Base-by-base conservation (phyloP, 2,888 invertebrate species). In the Ceriagrion tenellum region DNA sequence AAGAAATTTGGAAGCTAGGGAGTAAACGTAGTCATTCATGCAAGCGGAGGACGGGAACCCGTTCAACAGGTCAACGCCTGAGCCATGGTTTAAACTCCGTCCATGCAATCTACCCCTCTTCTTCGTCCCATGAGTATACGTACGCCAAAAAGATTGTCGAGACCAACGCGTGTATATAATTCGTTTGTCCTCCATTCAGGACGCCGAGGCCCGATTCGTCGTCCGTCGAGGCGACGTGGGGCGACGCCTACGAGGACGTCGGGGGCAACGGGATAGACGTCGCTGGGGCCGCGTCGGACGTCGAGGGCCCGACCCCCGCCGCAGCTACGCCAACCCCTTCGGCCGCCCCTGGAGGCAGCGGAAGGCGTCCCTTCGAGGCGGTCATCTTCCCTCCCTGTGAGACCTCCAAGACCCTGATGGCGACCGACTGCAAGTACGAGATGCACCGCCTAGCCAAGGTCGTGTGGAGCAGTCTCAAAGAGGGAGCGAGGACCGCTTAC, bases 301-400 rank as follows among this genome's bases (percentile, higher is more conserved):
- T n/a, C 69, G 8, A 47, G 47, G 47, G 47, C 23, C 59, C 59
- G 23, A 16, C 59, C 18, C 18, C 6, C n/a, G n/a, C n/a, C n/a
- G n/a, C n/a, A n/a, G n/a, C n/a, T 0, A 20, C 20, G n/a, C n/a
- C n/a, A n/a, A n/a, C n/a, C n/a, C n/a, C n/a, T n/a, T n/a, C n/a
- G n/a, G 30, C 30, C 74, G 30, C 30, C n/a, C 74, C 12, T 10
- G 35, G 16, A 18, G 16, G 30, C 30, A 13, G 10, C 81, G 2
- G 10, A 8, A n/a, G 3, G 74, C 35, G 90, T 18, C 56, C 97
- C 47, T 98, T 97, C 96, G 96, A 96, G 1, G 97, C 97, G 55
- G 97, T 98, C 0, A 97, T 97, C 26, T 98, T 98, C 96, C 98
- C 98, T 0, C 97, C 97, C 56, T 98, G 98, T 96, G 97, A 97